Conservation (phyloP, 2,888 invertebrate genomes). For the Gerris lacustris region DNA sequence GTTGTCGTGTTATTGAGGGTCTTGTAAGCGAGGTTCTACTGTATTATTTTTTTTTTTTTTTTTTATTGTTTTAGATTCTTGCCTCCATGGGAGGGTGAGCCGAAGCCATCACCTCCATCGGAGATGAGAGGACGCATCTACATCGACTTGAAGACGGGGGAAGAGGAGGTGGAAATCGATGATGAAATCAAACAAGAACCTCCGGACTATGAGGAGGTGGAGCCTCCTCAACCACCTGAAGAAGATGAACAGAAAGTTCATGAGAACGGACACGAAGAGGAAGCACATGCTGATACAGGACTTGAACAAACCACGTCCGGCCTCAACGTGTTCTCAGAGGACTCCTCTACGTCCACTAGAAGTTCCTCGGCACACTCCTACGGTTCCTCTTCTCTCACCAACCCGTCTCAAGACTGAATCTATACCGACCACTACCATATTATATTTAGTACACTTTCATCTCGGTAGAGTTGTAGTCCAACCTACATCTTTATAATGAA, state of each 20-base stretch:
- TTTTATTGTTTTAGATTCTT: not conserved
- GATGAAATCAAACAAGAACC: constrained; percentile 17
- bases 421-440: not conserved
- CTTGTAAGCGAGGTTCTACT: too few species aligned
- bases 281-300: not conserved
- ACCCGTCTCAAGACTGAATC: constrained; percentile 5
- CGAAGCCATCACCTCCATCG: not conserved
- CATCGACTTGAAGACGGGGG: constrained; percentile 27
- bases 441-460: too few species aligned
- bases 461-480: too few species aligned
- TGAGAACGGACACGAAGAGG: not conserved
- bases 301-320: not conserved
- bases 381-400: constrained; percentile 8
- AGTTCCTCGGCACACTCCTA: not conserved
- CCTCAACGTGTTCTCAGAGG: not conserved
- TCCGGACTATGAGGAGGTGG: not conserved
- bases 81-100: not conserved
- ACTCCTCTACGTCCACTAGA: not conserved
- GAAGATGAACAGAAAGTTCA: not conserved
- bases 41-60: not conserved
- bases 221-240: not conserved
- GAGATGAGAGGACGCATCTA: constrained; percentile 22
- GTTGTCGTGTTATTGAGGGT: too few species aligned
- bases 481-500: too few species aligned
- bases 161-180: constrained; percentile 23